These are phyloP conservation scores for Nemopilema nomurai DNA, from an alignment of 30 jellyfish, hydroid and myxozoan genomes.

Conservation along the genomic window DNA sequence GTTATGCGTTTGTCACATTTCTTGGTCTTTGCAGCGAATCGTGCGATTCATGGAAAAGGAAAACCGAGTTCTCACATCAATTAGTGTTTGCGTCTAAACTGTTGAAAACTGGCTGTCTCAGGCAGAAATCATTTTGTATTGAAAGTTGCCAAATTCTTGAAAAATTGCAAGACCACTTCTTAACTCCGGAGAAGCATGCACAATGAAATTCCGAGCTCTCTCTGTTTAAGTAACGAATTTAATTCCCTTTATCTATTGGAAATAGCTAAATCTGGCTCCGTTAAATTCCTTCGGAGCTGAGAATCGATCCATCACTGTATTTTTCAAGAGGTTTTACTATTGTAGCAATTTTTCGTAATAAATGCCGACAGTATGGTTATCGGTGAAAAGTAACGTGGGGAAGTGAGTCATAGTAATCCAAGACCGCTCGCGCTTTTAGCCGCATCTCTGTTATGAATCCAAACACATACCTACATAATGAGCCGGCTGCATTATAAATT, in stretches of 20 bases:
- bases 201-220: background rate
- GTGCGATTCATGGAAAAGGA: too few relatives aligned
- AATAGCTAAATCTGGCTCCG: background rate
- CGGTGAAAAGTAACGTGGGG: background rate
- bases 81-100: too few relatives aligned
- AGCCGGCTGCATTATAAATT: too few relatives aligned
- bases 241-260: background rate
- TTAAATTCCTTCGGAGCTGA: background rate
- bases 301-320: background rate
- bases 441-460: too few relatives aligned
- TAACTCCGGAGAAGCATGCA: background rate
- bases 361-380: background rate
- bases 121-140: too few relatives aligned
- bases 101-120: too few relatives aligned
- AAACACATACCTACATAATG: too few relatives aligned
- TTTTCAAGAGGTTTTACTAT: background rate
- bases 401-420: background rate
- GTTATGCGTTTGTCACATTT: too few relatives aligned
- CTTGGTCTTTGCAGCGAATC: too few relatives aligned
- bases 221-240: background rate
- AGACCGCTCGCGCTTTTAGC: too few relatives aligned
- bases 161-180: background rate
- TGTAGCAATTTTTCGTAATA: background rate
- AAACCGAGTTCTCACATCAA: too few relatives aligned
- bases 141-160: too few relatives aligned